phyloP scores from a whole-genome alignment of 2,888 invertebrate genomes.

The Lydus trimaculatus region DNA sequence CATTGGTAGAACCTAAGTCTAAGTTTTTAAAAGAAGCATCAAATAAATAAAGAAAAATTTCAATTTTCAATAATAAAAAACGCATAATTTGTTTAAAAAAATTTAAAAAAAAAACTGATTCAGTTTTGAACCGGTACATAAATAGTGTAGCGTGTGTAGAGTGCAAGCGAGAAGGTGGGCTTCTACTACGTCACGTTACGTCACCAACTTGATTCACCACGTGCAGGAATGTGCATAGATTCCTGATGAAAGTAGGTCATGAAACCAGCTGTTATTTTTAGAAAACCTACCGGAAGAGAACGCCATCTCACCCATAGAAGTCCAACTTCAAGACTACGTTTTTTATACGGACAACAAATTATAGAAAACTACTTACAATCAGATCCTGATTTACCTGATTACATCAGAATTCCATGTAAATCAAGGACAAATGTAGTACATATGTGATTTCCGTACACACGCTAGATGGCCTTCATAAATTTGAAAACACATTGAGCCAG shows the following conservation, averaged over 20 bases:
- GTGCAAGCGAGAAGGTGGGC: slow-evolving; percentile 38
- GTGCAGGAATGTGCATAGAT: slow-evolving; percentile 60
- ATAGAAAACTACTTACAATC: too few species aligned
- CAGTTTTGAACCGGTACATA: slow-evolving; percentile 8
- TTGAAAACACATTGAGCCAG: too few species aligned
- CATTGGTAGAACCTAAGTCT: too few species aligned
- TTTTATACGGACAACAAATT: too few species aligned
- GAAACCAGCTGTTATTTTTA: slow-evolving; percentile 23
- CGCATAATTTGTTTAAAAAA: too few species aligned
- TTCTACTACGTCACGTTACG: slow-evolving; percentile 54
- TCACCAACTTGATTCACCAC: slow-evolving; percentile 59
- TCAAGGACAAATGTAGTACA: too few species aligned
- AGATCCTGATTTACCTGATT: too few species aligned
- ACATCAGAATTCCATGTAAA: too few species aligned
- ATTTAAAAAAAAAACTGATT: neutral
- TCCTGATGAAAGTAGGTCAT: slow-evolving; percentile 56
- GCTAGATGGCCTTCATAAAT: too few species aligned
- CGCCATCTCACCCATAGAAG: slow-evolving; percentile 15
- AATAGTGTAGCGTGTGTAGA: slow-evolving; percentile 31
- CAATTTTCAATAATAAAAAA: neutral
- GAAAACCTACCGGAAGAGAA: neutral
- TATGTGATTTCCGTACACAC: too few species aligned
- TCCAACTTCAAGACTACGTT: neutral
- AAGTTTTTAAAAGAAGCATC: neutral
- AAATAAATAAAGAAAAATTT: neutral